A percentile compares a stretch with the other conserved stretches of the same genome.
phyloP scores from a whole-genome alignment of 2,797 vertebrate species.

The Psittacula derbiana region DNA sequence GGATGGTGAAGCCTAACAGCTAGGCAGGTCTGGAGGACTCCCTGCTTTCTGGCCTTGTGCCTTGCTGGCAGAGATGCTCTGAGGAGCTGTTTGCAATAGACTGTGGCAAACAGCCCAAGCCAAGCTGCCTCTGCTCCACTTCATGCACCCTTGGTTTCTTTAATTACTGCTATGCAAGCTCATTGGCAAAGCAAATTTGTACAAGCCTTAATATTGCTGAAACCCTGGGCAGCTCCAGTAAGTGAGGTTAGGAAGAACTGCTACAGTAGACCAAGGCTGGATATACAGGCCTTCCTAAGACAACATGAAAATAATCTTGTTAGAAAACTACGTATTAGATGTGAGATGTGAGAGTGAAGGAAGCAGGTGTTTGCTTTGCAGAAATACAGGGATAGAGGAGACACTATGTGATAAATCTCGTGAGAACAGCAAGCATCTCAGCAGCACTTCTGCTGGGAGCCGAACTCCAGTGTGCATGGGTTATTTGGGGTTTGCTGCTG shows the following conservation, averaged over 20 bases:
- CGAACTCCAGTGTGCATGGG: background rate
- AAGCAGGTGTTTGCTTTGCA: background rate
- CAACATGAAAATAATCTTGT: background rate
- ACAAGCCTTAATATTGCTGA: background rate
- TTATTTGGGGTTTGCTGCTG: conserved; percentile 20
- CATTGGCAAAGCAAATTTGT: background rate
- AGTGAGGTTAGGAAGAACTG: background rate
- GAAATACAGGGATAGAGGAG: background rate
- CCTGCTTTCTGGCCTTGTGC: background rate
- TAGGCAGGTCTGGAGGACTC: background rate
- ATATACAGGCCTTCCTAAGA: background rate
- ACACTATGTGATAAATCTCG: fast-evolving
- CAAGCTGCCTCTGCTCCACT: background rate
- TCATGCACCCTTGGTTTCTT: background rate
- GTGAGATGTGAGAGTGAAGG: background rate
- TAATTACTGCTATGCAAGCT: background rate
- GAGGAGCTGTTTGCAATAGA: background rate
- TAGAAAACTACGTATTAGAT: background rate
- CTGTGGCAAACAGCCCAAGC: background rate
- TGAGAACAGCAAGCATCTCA: background rate
- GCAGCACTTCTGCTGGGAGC: background rate
- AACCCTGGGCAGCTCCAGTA: background rate
- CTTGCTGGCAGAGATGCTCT: background rate
- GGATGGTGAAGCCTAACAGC: background rate
- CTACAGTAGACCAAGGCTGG: background rate